Conservation (phyloP, 2,888 invertebrate species). For the Epinotia brunnichana region DNA sequence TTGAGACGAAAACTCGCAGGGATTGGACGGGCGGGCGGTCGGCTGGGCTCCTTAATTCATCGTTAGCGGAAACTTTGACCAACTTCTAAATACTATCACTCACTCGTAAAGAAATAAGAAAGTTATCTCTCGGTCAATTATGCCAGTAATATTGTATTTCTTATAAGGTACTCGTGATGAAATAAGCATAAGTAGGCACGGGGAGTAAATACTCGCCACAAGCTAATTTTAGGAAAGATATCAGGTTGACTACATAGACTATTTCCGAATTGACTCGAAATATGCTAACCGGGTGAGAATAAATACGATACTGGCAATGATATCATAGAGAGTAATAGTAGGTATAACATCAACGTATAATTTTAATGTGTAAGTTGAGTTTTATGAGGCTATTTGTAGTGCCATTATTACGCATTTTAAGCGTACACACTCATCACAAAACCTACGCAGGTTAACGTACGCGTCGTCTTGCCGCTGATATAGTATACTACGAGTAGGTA, state of each 20-base stretch:
- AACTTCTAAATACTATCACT: conserved; percentile 59
- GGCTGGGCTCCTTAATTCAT: conserved; percentile 55
- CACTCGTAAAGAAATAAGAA: conserved; percentile 52
- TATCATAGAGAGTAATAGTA: neutral
- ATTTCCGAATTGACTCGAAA: conserved; percentile 5
- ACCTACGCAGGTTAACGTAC: neutral
- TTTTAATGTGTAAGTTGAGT: conserved; percentile 20
- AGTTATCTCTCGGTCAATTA: conserved; percentile 57
- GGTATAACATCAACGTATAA: neutral
- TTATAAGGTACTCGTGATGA: conserved; percentile 12
- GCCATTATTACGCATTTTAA: neutral
- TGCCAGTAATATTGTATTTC: conserved; percentile 50
- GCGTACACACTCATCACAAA: neutral
- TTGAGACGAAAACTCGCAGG: conserved; percentile 45
- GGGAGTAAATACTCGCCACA: neutral
- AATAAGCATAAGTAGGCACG: neutral
- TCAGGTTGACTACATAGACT: neutral
- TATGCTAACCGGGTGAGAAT: neutral
- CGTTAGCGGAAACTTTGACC: conserved; percentile 56
- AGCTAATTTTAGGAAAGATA: neutral
- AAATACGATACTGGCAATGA: neutral
- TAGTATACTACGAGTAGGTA: neutral
- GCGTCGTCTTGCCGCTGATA: neutral
- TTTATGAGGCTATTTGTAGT: conserved; percentile 8
- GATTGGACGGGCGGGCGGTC: conserved; percentile 49